phyloP scores from a whole-genome alignment of 2,888 invertebrate species.

The Sicus ferrugineus region DNA sequence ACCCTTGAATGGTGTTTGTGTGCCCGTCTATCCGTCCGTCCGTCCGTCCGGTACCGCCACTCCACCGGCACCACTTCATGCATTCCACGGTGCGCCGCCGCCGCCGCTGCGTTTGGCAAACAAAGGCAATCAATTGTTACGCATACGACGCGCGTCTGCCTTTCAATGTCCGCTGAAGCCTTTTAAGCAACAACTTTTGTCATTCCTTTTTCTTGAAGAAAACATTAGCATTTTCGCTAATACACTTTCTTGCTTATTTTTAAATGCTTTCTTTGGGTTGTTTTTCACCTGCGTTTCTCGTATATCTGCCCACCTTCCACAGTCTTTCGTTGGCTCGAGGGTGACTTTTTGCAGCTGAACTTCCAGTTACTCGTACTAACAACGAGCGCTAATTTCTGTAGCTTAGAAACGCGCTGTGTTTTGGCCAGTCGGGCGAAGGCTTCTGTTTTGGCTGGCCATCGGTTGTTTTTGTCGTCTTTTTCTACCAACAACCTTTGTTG shows the following conservation, averaged over 20 bases:
- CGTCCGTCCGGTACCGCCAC: background rate
- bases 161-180: background rate
- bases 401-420: conserved; percentile 6
- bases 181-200: background rate
- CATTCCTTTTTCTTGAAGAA: too few species aligned
- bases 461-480: background rate
- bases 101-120: background rate
- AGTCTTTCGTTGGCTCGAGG: background rate
- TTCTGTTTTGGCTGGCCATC: conserved; percentile 6
- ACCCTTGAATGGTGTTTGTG: conserved; percentile 20
- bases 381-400: conserved; percentile 1
- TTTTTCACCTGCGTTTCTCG: too few species aligned
- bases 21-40: background rate
- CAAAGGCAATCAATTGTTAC: conserved; percentile 18
- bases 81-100: background rate
- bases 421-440: background rate
- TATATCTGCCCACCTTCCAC: too few species aligned
- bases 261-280: too few species aligned
- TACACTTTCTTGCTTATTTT: too few species aligned
- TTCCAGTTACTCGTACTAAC: background rate
- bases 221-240: too few species aligned
- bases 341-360: background rate
- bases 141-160: background rate
- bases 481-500: too few species aligned
- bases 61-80: background rate